These are phyloP conservation scores for Myoxocephalus aenaeus DNA, from an alignment of 2,797 vertebrate genomes.

Conservation along the genomic window DNA sequence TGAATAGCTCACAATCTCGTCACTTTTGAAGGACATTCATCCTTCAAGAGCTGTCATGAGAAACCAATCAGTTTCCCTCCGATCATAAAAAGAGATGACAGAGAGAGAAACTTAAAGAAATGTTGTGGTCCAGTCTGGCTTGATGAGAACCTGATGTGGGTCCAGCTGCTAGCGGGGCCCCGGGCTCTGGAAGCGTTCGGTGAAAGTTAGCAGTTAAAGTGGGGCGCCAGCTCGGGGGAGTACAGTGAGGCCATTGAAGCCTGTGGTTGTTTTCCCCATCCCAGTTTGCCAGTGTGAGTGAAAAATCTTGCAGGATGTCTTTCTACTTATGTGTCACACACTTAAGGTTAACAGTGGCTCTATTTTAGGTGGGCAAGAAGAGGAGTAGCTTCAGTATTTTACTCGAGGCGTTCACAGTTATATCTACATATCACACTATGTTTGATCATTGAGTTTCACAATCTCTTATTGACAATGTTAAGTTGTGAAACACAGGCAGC, in stretches of 20 bases:
- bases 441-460: slow-evolving; percentile 52
- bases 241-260: slow-evolving; percentile 67
- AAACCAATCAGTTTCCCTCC: neutral
- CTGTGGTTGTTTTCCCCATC: slow-evolving; percentile 48
- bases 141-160: slow-evolving; percentile 79
- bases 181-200: slow-evolving; percentile 69
- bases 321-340: slow-evolving; percentile 28
- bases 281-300: slow-evolving; percentile 34
- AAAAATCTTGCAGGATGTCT: slow-evolving; percentile 32
- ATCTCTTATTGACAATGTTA: slow-evolving; percentile 49
- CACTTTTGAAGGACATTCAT: neutral
- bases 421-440: slow-evolving; percentile 17
- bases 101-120: slow-evolving; percentile 26
- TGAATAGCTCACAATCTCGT: neutral
- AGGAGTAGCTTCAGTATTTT: neutral
- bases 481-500: slow-evolving; percentile 48
- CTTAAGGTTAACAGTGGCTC: neutral
- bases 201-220: slow-evolving; percentile 77
- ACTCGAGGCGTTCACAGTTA: neutral
- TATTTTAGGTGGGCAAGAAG: neutral
- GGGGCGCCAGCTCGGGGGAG: slow-evolving; percentile 59
- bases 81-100: slow-evolving; percentile 33
- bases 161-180: slow-evolving; percentile 63
- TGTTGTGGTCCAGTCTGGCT: slow-evolving; percentile 21
- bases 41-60: neutral